Evolutionary conservation across 2,113 vertebrate species (phyloP).

Genomic region (Rostratula benghalensis): DNA sequence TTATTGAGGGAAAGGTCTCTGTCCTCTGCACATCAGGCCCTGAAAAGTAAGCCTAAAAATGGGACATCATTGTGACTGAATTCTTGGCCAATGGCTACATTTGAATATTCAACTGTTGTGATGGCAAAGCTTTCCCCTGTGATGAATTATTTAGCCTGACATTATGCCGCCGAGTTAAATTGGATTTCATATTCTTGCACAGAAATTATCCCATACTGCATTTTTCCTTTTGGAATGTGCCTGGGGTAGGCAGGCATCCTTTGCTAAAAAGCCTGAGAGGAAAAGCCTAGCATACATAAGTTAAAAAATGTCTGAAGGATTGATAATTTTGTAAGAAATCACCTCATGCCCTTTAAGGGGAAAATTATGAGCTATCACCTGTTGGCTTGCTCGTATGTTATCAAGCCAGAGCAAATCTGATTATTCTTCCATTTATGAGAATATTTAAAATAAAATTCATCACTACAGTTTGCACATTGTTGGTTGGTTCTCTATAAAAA

Average conservation of each 20-base stretch:
- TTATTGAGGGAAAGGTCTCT: background rate
- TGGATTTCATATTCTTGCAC: background rate
- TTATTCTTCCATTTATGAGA: background rate
- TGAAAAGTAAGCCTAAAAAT: background rate
- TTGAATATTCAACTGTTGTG: background rate
- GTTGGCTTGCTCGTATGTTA: background rate
- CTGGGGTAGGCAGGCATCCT: background rate
- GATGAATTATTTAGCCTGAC: background rate
- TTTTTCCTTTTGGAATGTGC: background rate
- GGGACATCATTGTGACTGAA: background rate
- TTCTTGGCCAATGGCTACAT: background rate
- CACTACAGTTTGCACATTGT: background rate
- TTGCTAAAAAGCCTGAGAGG: background rate
- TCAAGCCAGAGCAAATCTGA: background rate
- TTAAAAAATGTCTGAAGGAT: background rate
- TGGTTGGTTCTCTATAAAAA: background rate
- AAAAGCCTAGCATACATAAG: background rate
- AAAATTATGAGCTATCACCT: background rate
- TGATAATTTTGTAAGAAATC: background rate
- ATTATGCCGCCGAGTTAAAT: background rate
- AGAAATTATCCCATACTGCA: background rate
- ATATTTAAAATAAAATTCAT: constrained; percentile 5
- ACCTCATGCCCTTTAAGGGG: background rate
- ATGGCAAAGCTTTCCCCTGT: background rate
- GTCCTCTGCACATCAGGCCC: background rate